Evolutionary conservation across 2,113 vertebrate species (phyloP).

Genomic region (Dermatemys mawii): DNA sequence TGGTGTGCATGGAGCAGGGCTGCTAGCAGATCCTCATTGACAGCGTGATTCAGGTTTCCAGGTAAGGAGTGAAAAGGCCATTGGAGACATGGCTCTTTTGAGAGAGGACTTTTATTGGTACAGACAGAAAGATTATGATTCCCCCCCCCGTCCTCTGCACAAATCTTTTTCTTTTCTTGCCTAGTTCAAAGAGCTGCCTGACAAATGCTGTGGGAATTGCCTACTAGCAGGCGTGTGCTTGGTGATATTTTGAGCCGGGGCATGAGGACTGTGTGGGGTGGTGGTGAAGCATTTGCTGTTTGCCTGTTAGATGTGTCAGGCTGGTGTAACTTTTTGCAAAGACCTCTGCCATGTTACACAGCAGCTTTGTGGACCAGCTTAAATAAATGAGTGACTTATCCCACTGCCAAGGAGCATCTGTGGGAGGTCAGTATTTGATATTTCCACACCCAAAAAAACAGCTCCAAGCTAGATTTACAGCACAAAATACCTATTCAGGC

Average conservation of each 20-base stretch:
- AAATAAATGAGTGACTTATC: constrained; percentile 59
- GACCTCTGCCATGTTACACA: constrained; percentile 58
- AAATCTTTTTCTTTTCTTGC: constrained; percentile 21
- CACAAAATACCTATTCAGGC: constrained; percentile 69
- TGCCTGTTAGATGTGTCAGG: background rate
- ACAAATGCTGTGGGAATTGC: background rate
- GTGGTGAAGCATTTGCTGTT: background rate
- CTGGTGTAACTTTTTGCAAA: background rate
- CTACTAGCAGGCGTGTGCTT: background rate
- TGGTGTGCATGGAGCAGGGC: background rate
- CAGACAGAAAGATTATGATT: background rate
- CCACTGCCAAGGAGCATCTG: constrained; percentile 53
- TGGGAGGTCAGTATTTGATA: constrained; percentile 68
- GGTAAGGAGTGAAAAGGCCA: background rate
- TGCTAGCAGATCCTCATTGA: background rate
- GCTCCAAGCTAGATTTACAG: constrained; percentile 57
- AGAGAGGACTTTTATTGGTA: background rate
- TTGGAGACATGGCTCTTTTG: background rate
- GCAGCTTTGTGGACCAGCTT: constrained; percentile 55
- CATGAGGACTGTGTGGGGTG: background rate
- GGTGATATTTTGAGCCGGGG: constrained; percentile 13
- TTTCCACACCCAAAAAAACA: constrained; percentile 70
- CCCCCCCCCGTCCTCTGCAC: background rate
- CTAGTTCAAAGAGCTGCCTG: constrained; percentile 12
- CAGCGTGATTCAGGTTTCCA: background rate